Evolutionary conservation across 2,888 invertebrate species (phyloP), one percentile per base, ranked within the genome.

Genomic region (Rhimphoctona megacephalus): DNA sequence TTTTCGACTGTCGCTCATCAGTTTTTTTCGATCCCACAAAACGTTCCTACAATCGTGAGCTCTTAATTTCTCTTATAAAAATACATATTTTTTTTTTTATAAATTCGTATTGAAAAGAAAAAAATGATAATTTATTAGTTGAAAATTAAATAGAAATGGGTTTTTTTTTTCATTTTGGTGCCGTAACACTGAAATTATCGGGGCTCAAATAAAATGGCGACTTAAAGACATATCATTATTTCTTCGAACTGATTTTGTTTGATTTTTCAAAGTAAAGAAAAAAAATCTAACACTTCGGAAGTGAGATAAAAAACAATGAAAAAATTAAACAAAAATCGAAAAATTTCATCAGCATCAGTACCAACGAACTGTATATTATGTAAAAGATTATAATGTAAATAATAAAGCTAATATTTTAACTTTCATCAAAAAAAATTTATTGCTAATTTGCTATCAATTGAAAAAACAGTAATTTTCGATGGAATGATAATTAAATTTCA

Each of bases 341-440:
- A 70, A 66, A 86, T 43, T 72, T 61, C 73, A 80, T 85, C 73
- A 67, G 74, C 82, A 57, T 81, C 64, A 67, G 46, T 77, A 54
- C 70, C 66, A 72, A 77, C 80, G 67, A 83, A 78, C 43, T 91
- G 90, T 91, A 92, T 90, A 91, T 92, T 90, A 79, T 92, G 89
- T 92, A 90, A 88, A 90, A 88, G 82, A 88, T 83, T 36, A 89
- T 88, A 89, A 76, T 92, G 91, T 92, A 92, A 86, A 92, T 90
- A 90, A 82, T 77, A 85, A 61, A 87, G 86, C 85, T 77, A 81
- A 85, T 89, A 87, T 89, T 91, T 89, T 91, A 91, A 91, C 85
- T 90, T 91, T 89, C 84, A 87, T 86, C 78, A 83, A 86, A 33
- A 85, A 72, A 64, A 8, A 52, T 7, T 33, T 25, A 43, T 25